Conservation (phyloP, 1,140 invertebrate genomes). For the Polypedilum pembai region DNA sequence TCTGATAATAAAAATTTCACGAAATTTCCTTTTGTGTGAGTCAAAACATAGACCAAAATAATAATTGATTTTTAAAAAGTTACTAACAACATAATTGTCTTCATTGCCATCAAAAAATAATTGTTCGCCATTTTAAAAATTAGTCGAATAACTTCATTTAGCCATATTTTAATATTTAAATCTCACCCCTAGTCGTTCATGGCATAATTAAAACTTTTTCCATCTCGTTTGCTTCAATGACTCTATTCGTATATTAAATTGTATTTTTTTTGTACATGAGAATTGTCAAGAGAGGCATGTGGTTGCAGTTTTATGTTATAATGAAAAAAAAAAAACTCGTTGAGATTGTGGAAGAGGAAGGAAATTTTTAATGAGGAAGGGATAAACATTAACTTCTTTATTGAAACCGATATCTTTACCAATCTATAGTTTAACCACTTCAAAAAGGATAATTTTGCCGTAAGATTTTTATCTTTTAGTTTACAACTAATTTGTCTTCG, state of each 20-base stretch:
- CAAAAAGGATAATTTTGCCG: constrained; percentile 9
- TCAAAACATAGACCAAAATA: no score
- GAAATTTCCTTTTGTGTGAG: no score
- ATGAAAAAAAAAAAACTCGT: constrained; percentile 9
- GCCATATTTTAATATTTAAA: constrained; percentile 19
- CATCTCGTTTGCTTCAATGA: background rate
- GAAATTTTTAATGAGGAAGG: no score
- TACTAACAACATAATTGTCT: background rate
- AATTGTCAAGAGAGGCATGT: background rate
- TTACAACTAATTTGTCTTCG: background rate
- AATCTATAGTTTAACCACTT: background rate
- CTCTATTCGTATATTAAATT: background rate
- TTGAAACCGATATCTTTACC: background rate
- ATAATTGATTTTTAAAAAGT: no score
- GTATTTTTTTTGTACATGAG: background rate
- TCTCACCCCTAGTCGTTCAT: no score
- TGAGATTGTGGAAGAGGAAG: background rate
- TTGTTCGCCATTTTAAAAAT: background rate
- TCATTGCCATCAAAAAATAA: background rate
- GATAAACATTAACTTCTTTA: no score
- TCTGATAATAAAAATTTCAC: no score
- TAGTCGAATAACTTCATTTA: background rate
- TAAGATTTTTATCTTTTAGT: background rate
- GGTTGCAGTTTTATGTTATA: background rate
- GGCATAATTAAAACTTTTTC: no score